Percentiles rank a stretch among this genome's conserved stretches.
Conservation (phyloP, 2,888 invertebrate genomes). For the Sarcophaga rosellei region DNA sequence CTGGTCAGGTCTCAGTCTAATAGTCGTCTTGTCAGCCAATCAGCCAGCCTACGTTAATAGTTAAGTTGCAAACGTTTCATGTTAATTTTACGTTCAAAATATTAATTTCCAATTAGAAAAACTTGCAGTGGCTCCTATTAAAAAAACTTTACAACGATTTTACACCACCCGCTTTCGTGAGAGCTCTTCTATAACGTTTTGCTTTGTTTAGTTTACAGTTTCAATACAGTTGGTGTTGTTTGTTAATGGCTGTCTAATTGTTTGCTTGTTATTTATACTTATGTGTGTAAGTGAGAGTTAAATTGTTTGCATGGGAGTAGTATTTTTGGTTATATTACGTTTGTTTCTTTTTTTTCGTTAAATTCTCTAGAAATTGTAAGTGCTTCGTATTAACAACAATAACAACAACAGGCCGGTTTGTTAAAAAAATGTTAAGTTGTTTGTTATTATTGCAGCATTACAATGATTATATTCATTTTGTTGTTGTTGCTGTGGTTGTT, state of each 20-base stretch:
- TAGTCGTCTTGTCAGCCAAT: conserved; percentile 7
- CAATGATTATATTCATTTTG: neutral
- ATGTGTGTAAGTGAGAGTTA: neutral
- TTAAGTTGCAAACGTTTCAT: conserved; percentile 32
- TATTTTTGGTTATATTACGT: conserved; percentile 53
- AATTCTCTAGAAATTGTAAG: conserved; percentile 38
- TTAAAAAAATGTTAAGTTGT: conserved; percentile 35
- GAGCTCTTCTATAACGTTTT: too few relatives aligned
- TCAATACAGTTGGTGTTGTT: neutral
- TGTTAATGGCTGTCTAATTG: neutral
- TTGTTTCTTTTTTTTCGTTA: conserved; percentile 32
- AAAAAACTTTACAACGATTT: neutral
- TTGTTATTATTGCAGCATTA: conserved; percentile 12
- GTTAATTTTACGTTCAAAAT: conserved; percentile 16
- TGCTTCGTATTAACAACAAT: conserved; percentile 27
- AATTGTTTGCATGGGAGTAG: conserved; percentile 55
- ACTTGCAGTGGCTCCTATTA: neutral
- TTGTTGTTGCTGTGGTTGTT: conserved; percentile 10
- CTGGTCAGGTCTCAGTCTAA: conserved; percentile 33
- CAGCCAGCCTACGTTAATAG: conserved; percentile 47
- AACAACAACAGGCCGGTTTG: neutral
- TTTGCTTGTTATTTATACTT: too few relatives aligned
- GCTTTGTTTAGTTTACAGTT: neutral
- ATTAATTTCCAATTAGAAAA: conserved; percentile 19
- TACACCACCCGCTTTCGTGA: conserved; percentile 17